Evolutionary conservation across 2,113 vertebrate genomes (phyloP), one percentile per base, ranked within the genome.

Genomic region (Anguilla japonica): DNA sequence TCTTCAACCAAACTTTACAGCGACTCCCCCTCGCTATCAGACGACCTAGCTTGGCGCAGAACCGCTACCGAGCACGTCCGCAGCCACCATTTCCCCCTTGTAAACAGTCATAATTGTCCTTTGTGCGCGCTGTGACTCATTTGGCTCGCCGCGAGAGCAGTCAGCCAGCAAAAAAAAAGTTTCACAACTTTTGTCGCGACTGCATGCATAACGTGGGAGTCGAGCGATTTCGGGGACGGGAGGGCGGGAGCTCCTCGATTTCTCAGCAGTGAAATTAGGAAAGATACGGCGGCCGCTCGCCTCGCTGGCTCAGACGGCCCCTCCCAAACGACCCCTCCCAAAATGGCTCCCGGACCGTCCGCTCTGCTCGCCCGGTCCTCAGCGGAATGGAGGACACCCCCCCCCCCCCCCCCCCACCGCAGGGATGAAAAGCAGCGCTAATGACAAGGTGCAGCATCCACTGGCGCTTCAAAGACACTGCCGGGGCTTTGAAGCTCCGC

Each of bases 381-480:
- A 71, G 56, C 56, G 41, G 41, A 26, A 71, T 50, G 43, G 40
- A 83, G 82, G 11, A 43, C 56, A 41, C 88, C 41, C 80, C 82
- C 85, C 67, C 83, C 34, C 34, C 34, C 34, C 34, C 34, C 34
- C 1, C 34, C 0, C 34, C 34, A n/a, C 14, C 16, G 63, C 39
- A 89, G 83, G 82, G 88, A 87, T 85, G 87, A 91, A 94, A 93
- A 93, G 93, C 53, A 2, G 87, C 53, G n/a, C 88, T 95, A 94
- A 95, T 94, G 91, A 93, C 91, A 93, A 90, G 92, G 89, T 88
- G 90, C 89, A 83, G 88, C 46, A 90, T 90, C 91, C 91, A 92
- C 90, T 92, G 89, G 89, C 91, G 87, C 93, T 94, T 95, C 92
- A 94, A 94, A 93, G 91, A 89, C 87, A 81, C 87, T 90, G 84